phyloP scores from a whole-genome alignment of 1,140 invertebrate genomes.

The Globodera ellingtonae region DNA sequence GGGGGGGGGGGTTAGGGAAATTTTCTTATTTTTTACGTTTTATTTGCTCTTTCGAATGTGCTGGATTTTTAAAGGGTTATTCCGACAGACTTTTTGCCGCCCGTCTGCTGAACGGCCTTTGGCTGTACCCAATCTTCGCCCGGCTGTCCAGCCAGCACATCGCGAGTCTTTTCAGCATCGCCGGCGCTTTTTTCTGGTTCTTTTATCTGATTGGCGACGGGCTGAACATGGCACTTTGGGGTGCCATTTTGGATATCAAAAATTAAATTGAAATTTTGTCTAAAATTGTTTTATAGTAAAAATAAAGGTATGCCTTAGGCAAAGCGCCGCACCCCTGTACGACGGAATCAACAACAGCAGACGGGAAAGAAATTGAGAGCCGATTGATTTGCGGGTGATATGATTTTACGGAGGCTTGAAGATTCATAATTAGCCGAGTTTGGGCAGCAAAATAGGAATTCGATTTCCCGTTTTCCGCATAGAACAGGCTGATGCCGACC shows the following conservation, averaged over 20 bases:
- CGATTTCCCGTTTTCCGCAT: no score
- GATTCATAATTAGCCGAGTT: no score
- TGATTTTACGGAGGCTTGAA: no score
- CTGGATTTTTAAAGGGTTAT: conserved; percentile 3
- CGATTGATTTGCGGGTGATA: background rate
- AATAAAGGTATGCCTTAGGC: conserved; percentile 1
- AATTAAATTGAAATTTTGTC: conserved; percentile 18
- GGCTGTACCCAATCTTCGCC: conserved; percentile 57
- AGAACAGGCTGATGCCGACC: no score
- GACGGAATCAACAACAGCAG: background rate
- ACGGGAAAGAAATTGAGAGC: background rate
- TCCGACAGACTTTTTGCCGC: conserved; percentile 36
- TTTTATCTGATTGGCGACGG: conserved; percentile 51
- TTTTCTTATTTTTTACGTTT: no score
- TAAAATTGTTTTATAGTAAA: conserved; percentile 12
- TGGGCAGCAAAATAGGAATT: no score
- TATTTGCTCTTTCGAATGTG: conserved; percentile 16
- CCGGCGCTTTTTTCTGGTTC: conserved; percentile 51
- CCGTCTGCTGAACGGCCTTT: conserved; percentile 33
- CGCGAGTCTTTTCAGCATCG: conserved; percentile 21
- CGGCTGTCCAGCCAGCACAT: conserved; percentile 35
- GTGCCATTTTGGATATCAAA: conserved; percentile 13
- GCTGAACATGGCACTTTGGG: conserved; percentile 48
- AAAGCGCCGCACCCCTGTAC: conserved; percentile 30
- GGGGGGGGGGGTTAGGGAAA: no score